Conservation (phyloP, 2,797 vertebrate genomes). For the Intellagama lesueurii region DNA sequence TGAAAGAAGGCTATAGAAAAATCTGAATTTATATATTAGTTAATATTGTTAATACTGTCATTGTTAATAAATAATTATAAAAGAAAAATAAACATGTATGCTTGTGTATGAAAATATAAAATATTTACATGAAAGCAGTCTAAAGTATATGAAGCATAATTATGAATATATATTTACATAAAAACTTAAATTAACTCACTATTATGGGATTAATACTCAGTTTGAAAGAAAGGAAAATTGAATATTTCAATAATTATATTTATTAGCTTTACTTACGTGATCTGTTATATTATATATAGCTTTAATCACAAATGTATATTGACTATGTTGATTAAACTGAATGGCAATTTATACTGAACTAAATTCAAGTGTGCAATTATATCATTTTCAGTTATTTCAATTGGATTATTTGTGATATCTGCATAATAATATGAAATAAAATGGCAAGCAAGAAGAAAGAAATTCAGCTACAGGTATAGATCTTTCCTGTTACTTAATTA, state of each 20-base stretch:
- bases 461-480: slow-evolving; percentile 76
- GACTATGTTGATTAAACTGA: background rate
- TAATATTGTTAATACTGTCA: too few relatives aligned
- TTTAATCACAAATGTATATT: background rate
- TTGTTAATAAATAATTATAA: too few relatives aligned
- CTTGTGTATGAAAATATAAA: too few relatives aligned
- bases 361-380: background rate
- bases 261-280: background rate
- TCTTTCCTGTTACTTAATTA: background rate
- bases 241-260: background rate
- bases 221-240: background rate
- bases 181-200: background rate
- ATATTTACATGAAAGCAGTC: too few relatives aligned
- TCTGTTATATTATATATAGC: background rate
- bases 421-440: slow-evolving; percentile 39
- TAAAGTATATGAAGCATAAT: too few relatives aligned
- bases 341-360: background rate
- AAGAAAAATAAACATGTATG: too few relatives aligned
- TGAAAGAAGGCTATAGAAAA: too few relatives aligned
- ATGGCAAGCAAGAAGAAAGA: slow-evolving; percentile 79
- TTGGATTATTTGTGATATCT: slow-evolving; percentile 37
- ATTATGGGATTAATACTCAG: background rate
- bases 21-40: too few relatives aligned
- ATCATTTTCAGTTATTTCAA: background rate
- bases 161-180: too few relatives aligned